Evolutionary conservation across 2,113 vertebrate genomes (phyloP).

Genomic region (Chunga burmeisteri): DNA sequence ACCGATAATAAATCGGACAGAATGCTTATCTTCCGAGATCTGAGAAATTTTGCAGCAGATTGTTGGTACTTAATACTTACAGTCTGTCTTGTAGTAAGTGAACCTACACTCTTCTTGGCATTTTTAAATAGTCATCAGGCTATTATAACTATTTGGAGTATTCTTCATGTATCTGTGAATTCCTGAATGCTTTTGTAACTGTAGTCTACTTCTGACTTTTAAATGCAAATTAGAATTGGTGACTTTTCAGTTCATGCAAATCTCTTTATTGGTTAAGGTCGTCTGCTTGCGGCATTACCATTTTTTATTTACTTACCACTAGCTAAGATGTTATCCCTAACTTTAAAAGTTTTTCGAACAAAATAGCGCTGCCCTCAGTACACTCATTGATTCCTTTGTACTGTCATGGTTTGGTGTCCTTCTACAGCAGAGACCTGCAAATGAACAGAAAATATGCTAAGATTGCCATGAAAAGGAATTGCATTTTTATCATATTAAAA

Average conservation of each 20-base stretch:
- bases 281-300: not conserved
- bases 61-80: not conserved
- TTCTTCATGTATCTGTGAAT: not conserved
- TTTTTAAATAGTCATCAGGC: not conserved
- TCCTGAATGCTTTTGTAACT: not conserved
- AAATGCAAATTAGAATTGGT: not conserved
- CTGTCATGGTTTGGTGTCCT: not conserved
- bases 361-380: not conserved
- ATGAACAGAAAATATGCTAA: not conserved
- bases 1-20: rapidly evolving
- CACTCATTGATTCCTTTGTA: not conserved
- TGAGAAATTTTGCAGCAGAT: not conserved
- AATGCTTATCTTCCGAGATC: not conserved
- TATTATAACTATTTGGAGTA: not conserved
- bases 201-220: not conserved
- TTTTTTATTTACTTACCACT: not conserved
- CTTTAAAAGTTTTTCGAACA: not conserved
- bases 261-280: not conserved
- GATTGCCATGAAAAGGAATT: not conserved
- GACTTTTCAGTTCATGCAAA: not conserved
- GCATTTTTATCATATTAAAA: not conserved
- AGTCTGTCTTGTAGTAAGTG: not conserved
- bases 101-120: not conserved
- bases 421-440: not conserved
- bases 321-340: not conserved